Evolutionary conservation across 2,888 invertebrate species (phyloP), one percentile per base, ranked within the genome.

Genomic region (Lottia gigantea): DNA sequence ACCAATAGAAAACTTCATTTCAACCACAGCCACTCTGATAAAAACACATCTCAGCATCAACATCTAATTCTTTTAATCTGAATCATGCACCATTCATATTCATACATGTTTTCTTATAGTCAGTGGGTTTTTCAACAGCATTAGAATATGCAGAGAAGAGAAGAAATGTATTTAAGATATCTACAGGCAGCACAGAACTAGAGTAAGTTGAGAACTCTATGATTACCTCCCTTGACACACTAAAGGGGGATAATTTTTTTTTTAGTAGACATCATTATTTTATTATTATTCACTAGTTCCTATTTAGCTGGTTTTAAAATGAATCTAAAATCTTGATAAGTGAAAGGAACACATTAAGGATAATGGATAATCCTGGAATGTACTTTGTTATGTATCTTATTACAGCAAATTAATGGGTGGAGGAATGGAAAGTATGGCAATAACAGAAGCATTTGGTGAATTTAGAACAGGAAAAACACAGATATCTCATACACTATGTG

Each of bases 401-500:
- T 11, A 1, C 80, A 94, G 94, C 84, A 93, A 93, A 86, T 89
- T 95, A 40, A 86, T 94, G 64, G 94, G 93, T 6, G 94, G 94
- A 45, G 94, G 94, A 0, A 90, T 95, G 67, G 94, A 95, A 88
- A 94, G 94, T 8, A 94, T 94, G 94, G 91, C 94, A 0, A 94
- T 95, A 68, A 94, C 94, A 0, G 94, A 95, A 90, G 94, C 92
- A 11, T 95, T 94, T 87, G 94, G 94, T 8, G 94, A 95, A 89
- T 94, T 94, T 84, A 91, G 94, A 46, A 93, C 94, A 0, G 95
- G 94, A 19, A 95, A 95, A 89, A 94, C 94, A 0, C 94, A 95
- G 85, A 85, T 95, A 11, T 93, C 94, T 0, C 94, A 95, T 84
- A 95, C 94, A 0, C 87, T 95, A 0, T 94, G 94, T 85, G 89